Conservation (phyloP, 2,888 invertebrate genomes). For the Drosophila sordidula region DNA sequence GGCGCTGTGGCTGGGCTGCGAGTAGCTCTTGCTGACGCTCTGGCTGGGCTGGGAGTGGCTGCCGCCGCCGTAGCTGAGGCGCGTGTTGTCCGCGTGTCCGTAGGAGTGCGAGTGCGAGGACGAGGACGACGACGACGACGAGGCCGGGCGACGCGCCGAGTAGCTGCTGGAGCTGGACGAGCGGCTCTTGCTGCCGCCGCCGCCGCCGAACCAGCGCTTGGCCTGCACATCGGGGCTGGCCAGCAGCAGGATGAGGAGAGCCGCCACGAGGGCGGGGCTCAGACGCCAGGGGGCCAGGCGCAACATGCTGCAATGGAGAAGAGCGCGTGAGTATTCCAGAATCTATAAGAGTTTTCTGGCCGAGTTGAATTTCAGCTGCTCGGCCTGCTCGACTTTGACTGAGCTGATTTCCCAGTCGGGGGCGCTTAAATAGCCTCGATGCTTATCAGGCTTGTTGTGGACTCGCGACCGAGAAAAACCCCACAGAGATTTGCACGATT, state of each 20-base stretch:
- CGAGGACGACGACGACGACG: constrained; percentile 26
- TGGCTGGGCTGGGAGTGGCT: constrained; percentile 24
- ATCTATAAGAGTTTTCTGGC: background rate
- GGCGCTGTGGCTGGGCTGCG: constrained; percentile 50
- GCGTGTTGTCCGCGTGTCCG: constrained; percentile 46
- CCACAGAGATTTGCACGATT: background rate
- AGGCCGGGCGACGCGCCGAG: constrained; percentile 42
- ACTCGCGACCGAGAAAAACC: constrained; percentile 1
- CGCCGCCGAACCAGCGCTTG: constrained; percentile 68
- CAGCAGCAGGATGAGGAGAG: constrained; percentile 55
- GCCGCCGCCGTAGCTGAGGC: constrained; percentile 70
- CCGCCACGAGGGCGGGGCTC: constrained; percentile 36
- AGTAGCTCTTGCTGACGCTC: background rate
- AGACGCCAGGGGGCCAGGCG: constrained; percentile 36
- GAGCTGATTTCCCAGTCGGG: constrained; percentile 4
- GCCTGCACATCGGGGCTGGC: constrained; percentile 59
- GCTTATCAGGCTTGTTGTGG: constrained; percentile 26
- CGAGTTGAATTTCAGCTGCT: constrained; percentile 3
- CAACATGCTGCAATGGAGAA: constrained; percentile 54
- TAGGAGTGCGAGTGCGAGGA: constrained; percentile 5
- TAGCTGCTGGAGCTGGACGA: constrained; percentile 47
- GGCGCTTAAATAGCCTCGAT: constrained; percentile 29
- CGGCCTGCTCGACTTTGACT: constrained; percentile 27
- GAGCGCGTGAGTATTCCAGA: background rate
- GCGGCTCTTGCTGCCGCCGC: constrained; percentile 63